Evolutionary conservation across 1,140 invertebrate genomes (phyloP).

Genomic region (Drosophila neocordata): DNA sequence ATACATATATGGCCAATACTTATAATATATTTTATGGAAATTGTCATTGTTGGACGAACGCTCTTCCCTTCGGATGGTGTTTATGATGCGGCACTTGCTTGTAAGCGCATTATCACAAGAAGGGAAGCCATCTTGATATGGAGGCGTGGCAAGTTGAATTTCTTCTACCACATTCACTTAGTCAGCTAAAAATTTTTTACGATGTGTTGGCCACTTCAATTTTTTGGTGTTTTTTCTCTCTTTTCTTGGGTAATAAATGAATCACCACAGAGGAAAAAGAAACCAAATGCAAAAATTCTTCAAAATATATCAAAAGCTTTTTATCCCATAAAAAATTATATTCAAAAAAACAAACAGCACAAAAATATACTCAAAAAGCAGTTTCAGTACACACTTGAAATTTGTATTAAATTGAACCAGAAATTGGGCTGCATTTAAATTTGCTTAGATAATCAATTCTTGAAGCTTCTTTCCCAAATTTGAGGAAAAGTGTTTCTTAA

Average conservation of each 20-base stretch:
- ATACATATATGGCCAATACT: slow-evolving; percentile 15
- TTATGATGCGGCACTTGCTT: slow-evolving; percentile 37
- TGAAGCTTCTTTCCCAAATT: no score
- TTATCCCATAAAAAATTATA: neutral
- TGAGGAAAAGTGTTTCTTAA: no score
- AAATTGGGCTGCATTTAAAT: no score
- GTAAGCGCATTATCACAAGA: slow-evolving; percentile 12
- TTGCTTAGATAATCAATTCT: no score
- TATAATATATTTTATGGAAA: slow-evolving; percentile 58
- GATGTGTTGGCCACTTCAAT: slow-evolving; percentile 30
- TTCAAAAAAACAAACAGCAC: neutral
- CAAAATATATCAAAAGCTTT: neutral
- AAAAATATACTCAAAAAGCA: neutral
- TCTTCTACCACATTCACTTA: slow-evolving; percentile 47
- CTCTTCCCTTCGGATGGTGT: slow-evolving; percentile 17
- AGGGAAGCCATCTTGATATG: neutral
- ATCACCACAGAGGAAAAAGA: neutral
- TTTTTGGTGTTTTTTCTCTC: neutral
- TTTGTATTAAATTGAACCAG: no score
- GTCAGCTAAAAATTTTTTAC: slow-evolving; percentile 45
- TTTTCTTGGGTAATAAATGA: neutral
- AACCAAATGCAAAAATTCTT: neutral
- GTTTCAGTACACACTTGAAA: no score
- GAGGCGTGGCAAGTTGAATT: slow-evolving; percentile 25
- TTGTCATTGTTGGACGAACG: slow-evolving; percentile 44